Evolutionary conservation across 2,797 vertebrate species (phyloP), one percentile per base, ranked within the genome.

Genomic region (Anabas testudineus): DNA sequence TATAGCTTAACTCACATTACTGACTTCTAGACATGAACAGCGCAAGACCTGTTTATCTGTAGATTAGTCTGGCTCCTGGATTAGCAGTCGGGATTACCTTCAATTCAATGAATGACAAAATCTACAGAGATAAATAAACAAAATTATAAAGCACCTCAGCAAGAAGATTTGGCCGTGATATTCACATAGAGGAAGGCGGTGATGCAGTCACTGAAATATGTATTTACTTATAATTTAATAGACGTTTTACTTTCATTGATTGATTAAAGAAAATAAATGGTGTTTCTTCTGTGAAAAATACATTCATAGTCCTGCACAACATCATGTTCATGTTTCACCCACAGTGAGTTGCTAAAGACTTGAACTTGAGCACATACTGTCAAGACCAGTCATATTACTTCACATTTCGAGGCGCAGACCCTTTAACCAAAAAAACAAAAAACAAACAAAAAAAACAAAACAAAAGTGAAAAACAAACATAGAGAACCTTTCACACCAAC

Each of bases 21-120:
- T 74, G 61, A 75, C 67, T 72, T 76, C 53, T 69, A 75, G 54
- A 81, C 60, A 21, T 51, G 64, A 60, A 54, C n/a, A 55, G 39
- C 0, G 16, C 51, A 62, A 70, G 60, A 51, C 32, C 49, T 62
- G 64, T 90, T 90, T 87, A 92, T 90, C 88, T 78, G 63, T 75
- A 87, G 90, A 91, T 93, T 92, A 92, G 90, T 92, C 91, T 93
- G 90, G 78, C 61, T 66, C 63, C 32, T 82, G 89, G 91, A 92
- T 92, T 93, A 92, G 76, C 47, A 72, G 69, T 76, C 66, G 73
- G 85, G 88, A 91, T 90, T 88, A 87, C 42, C 24, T 76, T 78
- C 62, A 67, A 43, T 0, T 79, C 81, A 88, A 81, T 84, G 67
- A 87, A 90, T 85, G 81, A 88, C 59, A 69, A 78, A 65, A 54